Evolutionary conservation across 2,797 vertebrate genomes (phyloP).

Genomic region (Sebastes elongatus): DNA sequence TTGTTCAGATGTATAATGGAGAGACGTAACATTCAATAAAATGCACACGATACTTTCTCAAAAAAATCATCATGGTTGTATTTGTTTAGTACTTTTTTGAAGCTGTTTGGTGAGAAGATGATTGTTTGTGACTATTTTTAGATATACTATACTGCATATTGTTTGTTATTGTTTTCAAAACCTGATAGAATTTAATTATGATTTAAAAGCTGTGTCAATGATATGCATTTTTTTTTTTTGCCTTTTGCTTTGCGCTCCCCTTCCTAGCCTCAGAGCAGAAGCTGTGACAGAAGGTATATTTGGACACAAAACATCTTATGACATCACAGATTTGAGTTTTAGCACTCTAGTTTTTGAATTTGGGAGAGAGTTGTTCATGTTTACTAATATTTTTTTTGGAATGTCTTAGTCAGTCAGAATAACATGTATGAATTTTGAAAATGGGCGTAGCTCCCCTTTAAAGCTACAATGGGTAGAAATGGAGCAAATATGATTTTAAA

Average conservation of each 20-base stretch:
- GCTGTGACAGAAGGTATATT: neutral
- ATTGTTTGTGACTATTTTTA: neutral
- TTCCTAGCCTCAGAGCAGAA: neutral
- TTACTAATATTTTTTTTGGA: too few relatives aligned
- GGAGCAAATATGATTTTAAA: too few relatives aligned
- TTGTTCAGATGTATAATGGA: slow-evolving; percentile 72
- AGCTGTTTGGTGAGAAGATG: neutral
- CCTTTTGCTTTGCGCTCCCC: neutral
- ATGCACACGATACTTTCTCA: slow-evolving; percentile 79
- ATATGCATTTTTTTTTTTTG: neutral
- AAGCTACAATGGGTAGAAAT: too few relatives aligned
- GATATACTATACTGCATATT: neutral
- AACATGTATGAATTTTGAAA: too few relatives aligned
- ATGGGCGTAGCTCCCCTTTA: too few relatives aligned
- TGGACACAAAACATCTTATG: neutral
- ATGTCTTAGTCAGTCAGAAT: too few relatives aligned
- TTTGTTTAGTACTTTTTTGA: slow-evolving; percentile 26
- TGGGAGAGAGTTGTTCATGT: too few relatives aligned
- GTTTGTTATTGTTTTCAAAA: neutral
- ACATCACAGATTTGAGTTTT: too few relatives aligned
- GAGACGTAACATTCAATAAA: slow-evolving; percentile 78
- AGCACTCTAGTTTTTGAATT: too few relatives aligned
- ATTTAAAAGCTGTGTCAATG: neutral
- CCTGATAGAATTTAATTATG: neutral
- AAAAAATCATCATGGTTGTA: slow-evolving; percentile 34